phyloP scores from a whole-genome alignment of 2,888 invertebrate species.

The Luperina nickerlii region DNA sequence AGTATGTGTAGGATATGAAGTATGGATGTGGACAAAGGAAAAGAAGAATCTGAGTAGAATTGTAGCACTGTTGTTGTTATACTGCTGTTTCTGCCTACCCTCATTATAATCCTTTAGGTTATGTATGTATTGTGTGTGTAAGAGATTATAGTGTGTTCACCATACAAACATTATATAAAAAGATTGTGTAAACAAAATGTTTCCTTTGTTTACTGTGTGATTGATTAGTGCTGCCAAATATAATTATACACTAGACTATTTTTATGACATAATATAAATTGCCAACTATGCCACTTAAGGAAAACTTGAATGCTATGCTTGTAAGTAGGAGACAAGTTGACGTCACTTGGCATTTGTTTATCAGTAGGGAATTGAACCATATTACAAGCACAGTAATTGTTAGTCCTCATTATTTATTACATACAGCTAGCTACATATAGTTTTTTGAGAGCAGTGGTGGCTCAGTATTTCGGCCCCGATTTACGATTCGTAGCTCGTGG shows the following conservation, averaged over 20 bases:
- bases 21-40: constrained; percentile 2
- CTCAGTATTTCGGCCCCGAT: background rate
- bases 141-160: constrained; percentile 17
- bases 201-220: constrained; percentile 41
- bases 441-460: background rate
- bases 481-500: background rate
- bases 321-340: constrained; percentile 7
- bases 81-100: background rate
- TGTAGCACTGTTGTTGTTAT: background rate
- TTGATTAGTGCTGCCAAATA: constrained; percentile 42
- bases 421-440: background rate
- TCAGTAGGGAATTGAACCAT: constrained; percentile 27
- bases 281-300: constrained; percentile 34
- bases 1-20: background rate
- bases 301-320: constrained; percentile 36
- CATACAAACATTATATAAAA: constrained; percentile 34
- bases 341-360: constrained; percentile 36
- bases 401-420: background rate
- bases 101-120: background rate
- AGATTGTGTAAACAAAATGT: constrained; percentile 27
- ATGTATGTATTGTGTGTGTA: constrained; percentile 2
- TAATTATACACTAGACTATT: constrained; percentile 31
- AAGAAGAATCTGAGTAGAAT: background rate
- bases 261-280: constrained; percentile 36
- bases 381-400: constrained; percentile 14